Percentiles rank a stretch among this genome's conserved stretches.
Evolutionary conservation across 2,888 invertebrate species (phyloP).

Genomic region (Heliconius aoede): DNA sequence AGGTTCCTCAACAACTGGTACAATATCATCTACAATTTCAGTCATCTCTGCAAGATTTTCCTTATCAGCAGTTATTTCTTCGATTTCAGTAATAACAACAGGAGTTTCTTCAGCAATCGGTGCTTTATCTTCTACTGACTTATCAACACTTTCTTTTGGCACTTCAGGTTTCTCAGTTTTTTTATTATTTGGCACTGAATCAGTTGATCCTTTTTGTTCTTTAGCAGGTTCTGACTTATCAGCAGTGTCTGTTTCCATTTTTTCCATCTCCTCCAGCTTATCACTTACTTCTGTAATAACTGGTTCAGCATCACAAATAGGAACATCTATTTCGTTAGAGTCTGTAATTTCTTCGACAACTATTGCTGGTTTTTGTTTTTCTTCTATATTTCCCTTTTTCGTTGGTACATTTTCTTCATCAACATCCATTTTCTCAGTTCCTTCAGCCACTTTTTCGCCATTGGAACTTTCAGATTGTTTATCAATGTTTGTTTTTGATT

Average conservation of each 20-base stretch:
- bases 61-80: constrained; percentile 66
- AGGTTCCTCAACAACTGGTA: constrained; percentile 73
- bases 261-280: constrained; percentile 62
- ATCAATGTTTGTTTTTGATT: constrained; percentile 48
- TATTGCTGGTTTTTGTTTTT: constrained; percentile 45
- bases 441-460: constrained; percentile 45
- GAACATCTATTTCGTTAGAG: constrained; percentile 58
- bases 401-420: constrained; percentile 54
- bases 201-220: constrained; percentile 22
- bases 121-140: constrained; percentile 44
- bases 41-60: constrained; percentile 60
- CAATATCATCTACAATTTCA: constrained; percentile 66
- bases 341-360: constrained; percentile 52
- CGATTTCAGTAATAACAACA: constrained; percentile 64
- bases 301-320: constrained; percentile 58
- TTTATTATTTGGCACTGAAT: constrained; percentile 28
- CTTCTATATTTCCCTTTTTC: constrained; percentile 40
- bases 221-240: constrained; percentile 45
- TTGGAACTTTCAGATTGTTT: constrained; percentile 33
- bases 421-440: constrained; percentile 65
- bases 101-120: constrained; percentile 58
- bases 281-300: constrained; percentile 54
- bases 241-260: constrained; percentile 55
- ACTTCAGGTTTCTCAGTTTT: constrained; percentile 50
- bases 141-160: constrained; percentile 57